Evolutionary conservation across 2,113 vertebrate genomes (phyloP).

Genomic region (Lophura nycthemera): DNA sequence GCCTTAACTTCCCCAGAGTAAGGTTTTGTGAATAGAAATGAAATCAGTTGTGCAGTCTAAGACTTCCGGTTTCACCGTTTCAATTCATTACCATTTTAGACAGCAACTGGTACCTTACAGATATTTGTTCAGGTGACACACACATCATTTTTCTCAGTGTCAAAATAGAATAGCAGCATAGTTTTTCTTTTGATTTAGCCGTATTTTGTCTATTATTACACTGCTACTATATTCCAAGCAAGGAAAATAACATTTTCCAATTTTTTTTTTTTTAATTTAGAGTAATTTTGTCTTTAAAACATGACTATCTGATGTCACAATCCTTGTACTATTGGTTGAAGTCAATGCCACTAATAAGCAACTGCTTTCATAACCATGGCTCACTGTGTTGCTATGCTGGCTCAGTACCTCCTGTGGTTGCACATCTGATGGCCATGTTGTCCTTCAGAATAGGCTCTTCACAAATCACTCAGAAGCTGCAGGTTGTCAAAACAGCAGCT

Average conservation of each 20-base stretch:
- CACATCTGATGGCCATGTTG: conserved; percentile 24
- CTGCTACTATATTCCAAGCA: background rate
- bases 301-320: background rate
- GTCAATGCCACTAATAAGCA: background rate
- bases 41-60: background rate
- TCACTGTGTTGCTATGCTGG: background rate
- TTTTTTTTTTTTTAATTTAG: background rate
- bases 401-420: conserved; percentile 39
- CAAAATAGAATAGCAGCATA: background rate
- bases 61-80: background rate
- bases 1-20: background rate
- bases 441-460: conserved; percentile 23
- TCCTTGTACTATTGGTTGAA: background rate
- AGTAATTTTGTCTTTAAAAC: background rate
- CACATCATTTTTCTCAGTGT: background rate
- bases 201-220: background rate
- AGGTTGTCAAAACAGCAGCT: background rate
- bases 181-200: background rate
- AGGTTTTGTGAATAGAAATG: background rate
- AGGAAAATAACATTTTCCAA: fast-evolving
- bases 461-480: conserved; percentile 15
- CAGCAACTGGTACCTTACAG: background rate
- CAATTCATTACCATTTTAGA: background rate
- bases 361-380: fast-evolving
- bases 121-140: background rate